Evolutionary conservation across 2,797 vertebrate genomes (phyloP).

Genomic region (Lithobates pipiens): DNA sequence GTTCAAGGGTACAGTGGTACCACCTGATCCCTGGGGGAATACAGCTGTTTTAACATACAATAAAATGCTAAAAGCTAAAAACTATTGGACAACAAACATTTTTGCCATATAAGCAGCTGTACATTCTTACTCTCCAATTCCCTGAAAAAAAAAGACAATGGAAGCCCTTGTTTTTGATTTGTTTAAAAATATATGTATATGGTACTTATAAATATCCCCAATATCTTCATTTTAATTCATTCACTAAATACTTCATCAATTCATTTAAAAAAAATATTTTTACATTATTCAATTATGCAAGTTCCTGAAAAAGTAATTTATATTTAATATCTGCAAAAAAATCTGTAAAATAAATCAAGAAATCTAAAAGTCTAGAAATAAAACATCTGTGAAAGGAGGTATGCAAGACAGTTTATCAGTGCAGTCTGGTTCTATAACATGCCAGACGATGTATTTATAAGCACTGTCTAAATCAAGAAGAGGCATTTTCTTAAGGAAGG

Average conservation of each 20-base stretch:
- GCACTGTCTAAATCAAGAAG: background rate
- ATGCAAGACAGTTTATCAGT: slow-evolving; percentile 3
- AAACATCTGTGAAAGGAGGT: slow-evolving; percentile 9
- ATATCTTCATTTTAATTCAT: background rate
- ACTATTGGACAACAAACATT: too few relatives aligned
- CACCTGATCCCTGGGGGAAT: too few relatives aligned
- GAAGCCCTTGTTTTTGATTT: background rate
- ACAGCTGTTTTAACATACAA: too few relatives aligned
- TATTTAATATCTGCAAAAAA: background rate
- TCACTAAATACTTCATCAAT: background rate
- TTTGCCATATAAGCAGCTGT: too few relatives aligned
- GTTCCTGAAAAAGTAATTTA: slow-evolving; percentile 5
- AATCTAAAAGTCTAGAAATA: background rate
- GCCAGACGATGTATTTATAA: background rate
- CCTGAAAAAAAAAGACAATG: too few relatives aligned
- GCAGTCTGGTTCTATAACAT: background rate
- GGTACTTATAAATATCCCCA: background rate
- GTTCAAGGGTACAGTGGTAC: too few relatives aligned
- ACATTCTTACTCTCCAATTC: background rate
- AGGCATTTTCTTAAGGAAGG: background rate
- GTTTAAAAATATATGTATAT: background rate
- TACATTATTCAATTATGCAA: background rate
- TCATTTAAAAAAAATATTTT: background rate
- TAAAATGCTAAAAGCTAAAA: too few relatives aligned
- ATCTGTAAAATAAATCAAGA: slow-evolving; percentile 15